Evolutionary conservation across 2,113 vertebrate species (phyloP).

Genomic region (Pavo muticus): DNA sequence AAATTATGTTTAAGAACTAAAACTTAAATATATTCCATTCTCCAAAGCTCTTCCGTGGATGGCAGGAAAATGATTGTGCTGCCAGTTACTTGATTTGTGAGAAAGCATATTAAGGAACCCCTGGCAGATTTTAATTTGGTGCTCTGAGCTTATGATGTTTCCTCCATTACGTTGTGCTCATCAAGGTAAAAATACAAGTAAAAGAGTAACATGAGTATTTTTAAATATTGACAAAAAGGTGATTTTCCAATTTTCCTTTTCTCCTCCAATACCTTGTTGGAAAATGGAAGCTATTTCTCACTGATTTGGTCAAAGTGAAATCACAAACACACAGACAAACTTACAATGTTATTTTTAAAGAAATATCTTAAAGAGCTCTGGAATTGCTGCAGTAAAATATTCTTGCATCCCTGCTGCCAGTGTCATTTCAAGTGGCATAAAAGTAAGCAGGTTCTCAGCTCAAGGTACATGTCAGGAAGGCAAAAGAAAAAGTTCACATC

Average conservation of each 20-base stretch:
- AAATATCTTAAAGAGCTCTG: not conserved
- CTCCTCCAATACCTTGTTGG: not conserved
- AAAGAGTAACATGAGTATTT: not conserved
- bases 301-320: not conserved
- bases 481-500: not conserved
- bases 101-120: not conserved
- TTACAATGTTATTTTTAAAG: not conserved
- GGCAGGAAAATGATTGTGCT: not conserved
- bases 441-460: not conserved
- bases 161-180: not conserved
- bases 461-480: not conserved
- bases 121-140: conserved; percentile 8
- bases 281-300: not conserved
- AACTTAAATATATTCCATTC: not conserved
- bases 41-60: not conserved
- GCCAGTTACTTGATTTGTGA: conserved; percentile 17
- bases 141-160: not conserved
- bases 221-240: not conserved
- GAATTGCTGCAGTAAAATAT: not conserved
- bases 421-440: not conserved
- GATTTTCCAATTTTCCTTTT: not conserved
- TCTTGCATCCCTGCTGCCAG: not conserved
- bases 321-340: not conserved
- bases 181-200: not conserved
- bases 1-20: conserved; percentile 47